Evolutionary conservation across 2,113 vertebrate genomes (phyloP), one percentile per base, ranked within the genome.

Genomic region (Amazona vittata): DNA sequence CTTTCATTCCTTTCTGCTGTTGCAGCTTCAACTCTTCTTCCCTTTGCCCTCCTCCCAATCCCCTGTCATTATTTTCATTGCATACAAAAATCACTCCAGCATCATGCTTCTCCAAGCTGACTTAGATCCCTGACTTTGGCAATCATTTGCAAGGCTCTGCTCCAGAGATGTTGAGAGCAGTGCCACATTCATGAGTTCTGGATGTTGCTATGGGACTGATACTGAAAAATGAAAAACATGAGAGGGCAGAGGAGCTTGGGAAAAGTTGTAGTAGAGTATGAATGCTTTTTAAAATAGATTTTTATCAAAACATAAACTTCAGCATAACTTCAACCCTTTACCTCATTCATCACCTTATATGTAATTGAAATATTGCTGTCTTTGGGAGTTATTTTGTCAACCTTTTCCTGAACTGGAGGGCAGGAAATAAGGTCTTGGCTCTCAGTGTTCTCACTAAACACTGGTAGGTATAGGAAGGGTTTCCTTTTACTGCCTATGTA

Each of bases 231-330:
- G 29, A 94, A 96, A 96, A 97, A 96, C 67, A 94, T 68, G 75
- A 93, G 82, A 83, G 95, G 95, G 79, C 94, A 97, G 90, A 90
- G 89, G 71, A 95, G 94, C 96, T 96, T 97, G 97, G 94, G 97
- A 96, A 97, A 97, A 93, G 52, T 52, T 83, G 75, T 76, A 75
- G 68, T 82, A 60, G 50, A 84, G n/a, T 67, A 89, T 55, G 90
- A 93, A 91, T 87, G 55, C 70, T 55, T 94, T 95, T 85, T 71
- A 89, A 96, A 96, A 97, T 94, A 97, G 74, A 86, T 86, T 89
- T 93, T 93, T 91, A 85, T 96, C 89, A 96, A 95, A 97, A 95
- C 71, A 95, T 75, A 78, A 95, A 94, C 76, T 94, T 95, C 18
- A 82, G 41, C 86, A 91, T 93, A 84, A 90, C 84, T 92, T 91